phyloP scores from a whole-genome alignment of 1,140 invertebrate species.

The Conus ventricosus region DNA sequence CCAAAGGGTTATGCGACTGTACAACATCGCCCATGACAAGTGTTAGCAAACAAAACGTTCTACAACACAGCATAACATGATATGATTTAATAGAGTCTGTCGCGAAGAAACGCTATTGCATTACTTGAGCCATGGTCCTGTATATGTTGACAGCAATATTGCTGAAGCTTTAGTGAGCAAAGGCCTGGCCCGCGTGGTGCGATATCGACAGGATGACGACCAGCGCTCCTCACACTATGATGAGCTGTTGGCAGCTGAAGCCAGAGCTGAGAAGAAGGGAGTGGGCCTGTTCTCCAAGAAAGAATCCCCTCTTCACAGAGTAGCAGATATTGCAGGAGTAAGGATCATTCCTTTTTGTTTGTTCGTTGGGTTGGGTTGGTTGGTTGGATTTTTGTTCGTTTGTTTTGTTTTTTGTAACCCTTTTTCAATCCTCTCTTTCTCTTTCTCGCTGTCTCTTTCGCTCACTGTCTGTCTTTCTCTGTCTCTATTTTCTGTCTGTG shows the following conservation, averaged over 20 bases:
- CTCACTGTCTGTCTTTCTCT: too few relatives aligned
- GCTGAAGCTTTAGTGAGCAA: constrained; percentile 95
- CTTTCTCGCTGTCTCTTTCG: too few relatives aligned
- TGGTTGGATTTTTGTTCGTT: background rate
- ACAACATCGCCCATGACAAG: too few relatives aligned
- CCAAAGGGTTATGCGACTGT: too few relatives aligned
- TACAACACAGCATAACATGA: too few relatives aligned
- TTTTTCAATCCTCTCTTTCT: too few relatives aligned
- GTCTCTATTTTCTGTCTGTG: too few relatives aligned
- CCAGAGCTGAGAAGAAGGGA: constrained; percentile 89
- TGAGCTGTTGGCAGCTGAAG: constrained; percentile 93
- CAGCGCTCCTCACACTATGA: constrained; percentile 96
- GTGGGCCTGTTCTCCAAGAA: constrained; percentile 74
- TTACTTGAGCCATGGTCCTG: too few relatives aligned
- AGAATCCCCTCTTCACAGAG: constrained; percentile 83
- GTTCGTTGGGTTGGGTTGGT: background rate
- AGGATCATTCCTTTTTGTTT: constrained; percentile 48
- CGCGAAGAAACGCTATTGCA: too few relatives aligned
- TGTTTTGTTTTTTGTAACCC: background rate
- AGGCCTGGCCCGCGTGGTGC: constrained; percentile 93
- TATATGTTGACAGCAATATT: constrained; percentile 83
- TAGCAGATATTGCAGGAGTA: constrained; percentile 90
- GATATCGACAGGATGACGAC: constrained; percentile 92
- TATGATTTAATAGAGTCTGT: too few relatives aligned
- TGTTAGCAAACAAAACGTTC: too few relatives aligned